Evolutionary conservation across 2,113 vertebrate genomes (phyloP), one percentile per base, ranked within the genome.

Genomic region (Pomatostomus ruficeps): DNA sequence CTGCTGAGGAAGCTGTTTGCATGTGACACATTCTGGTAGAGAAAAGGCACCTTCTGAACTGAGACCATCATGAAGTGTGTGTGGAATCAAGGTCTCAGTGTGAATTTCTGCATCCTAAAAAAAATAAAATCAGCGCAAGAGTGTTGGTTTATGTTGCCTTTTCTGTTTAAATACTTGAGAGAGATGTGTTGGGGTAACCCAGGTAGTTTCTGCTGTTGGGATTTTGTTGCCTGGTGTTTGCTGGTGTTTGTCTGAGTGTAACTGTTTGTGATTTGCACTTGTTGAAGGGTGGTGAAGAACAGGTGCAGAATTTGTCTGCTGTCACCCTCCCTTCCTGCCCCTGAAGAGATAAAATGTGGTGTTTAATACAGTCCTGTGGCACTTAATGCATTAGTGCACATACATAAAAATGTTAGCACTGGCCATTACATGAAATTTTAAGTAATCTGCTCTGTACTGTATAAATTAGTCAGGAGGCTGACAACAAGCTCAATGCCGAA

Each of bases 71-170:
- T 36, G 24, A 46, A 46, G 19, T 31, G 13, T 45, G 23, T 65
- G 8, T 74, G 26, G 67, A 84, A 73, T 63, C 57, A 35, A 38
- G 35, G 33, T 33, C 40, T 91, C 4, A 2, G 20, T n/a, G 36
- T 35, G 65, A 84, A 88, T 71, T 83, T 83, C 25, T 59, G 20
- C 29, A 36, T 57, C 16, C 73, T 83, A 31, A 49, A 71, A 67
- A n/a, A 28, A 33, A 16, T 4, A 29, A 45, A 55, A 49, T 28
- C 26, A 31, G 0, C 1, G 3, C n/a, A 36, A 22, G 38, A 24
- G 6, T 28, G 20, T 65, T 85, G 45, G 31, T 72, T 94, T 84
- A 40, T 7, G 3, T 20, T 40, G 31, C 23, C 20, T 51, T 72
- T 48, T 10, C 9, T 68, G 70, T 87, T 42, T 12, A 52, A 83